Evolutionary conservation across 2,113 vertebrate species (phyloP).

Genomic region (Rousettus leschenaultii): DNA sequence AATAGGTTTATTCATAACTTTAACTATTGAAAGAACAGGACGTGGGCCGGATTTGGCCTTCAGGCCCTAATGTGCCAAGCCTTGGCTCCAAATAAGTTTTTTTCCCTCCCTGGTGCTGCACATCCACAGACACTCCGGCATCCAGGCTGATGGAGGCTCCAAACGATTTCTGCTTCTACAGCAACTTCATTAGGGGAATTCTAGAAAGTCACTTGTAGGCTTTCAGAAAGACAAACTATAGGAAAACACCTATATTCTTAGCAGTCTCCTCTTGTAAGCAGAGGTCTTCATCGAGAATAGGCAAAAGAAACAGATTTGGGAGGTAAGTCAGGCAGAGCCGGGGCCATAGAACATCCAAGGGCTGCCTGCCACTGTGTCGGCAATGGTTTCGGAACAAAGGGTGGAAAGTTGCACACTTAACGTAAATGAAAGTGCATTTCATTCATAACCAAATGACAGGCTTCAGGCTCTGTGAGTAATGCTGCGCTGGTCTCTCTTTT

Average conservation of each 20-base stretch:
- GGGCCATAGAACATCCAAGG: neutral
- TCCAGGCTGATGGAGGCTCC: neutral
- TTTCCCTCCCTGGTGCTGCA: neutral
- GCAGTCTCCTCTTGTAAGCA: neutral
- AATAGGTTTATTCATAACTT: no score
- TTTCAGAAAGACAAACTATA: neutral
- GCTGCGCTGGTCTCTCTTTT: neutral
- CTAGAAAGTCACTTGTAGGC: neutral
- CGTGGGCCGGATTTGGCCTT: neutral
- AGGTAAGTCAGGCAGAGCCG: neutral
- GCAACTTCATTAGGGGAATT: neutral
- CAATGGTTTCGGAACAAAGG: neutral
- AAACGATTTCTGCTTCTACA: neutral
- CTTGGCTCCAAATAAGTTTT: neutral
- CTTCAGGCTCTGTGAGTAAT: neutral
- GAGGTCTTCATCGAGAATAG: neutral
- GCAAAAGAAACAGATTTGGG: neutral
- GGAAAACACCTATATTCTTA: neutral
- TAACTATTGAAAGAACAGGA: neutral
- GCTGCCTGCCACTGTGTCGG: no score
- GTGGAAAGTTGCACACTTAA: neutral
- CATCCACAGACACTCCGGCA: neutral
- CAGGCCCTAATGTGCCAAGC: neutral
- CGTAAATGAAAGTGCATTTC: neutral
- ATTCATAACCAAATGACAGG: conserved; percentile 18